Base-by-base conservation (phyloP, 2,888 invertebrate genomes). In the Coremacera marginata region DNA sequence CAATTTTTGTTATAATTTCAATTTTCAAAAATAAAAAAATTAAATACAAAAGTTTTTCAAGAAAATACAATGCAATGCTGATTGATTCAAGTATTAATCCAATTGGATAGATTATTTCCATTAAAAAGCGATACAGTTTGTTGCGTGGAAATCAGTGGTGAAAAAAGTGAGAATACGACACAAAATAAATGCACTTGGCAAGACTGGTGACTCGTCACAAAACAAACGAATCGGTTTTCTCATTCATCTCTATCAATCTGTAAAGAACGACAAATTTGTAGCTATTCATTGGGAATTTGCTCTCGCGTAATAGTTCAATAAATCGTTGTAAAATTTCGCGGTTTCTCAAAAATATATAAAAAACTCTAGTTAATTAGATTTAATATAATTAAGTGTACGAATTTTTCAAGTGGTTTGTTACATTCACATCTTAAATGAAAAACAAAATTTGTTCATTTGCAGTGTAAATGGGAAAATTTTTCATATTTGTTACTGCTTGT, bases 391-490 rank as follows among this genome's bases (percentile, higher is more conserved):
- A 60, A 14, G 62, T 62, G 72, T n/a, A 49, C 8, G 27, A 27
- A 14, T 55, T 27, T 22, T 25, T 25, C 19, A 60, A 62, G 27
- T 22, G 72, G 27, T 62, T 27, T 16, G 62, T 60, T 22, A 22
- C 49, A 34, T 31, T 9, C 11, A 51, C 22, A 16, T 57, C 14
- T 3, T 5, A 37, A 74, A 72, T 34, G 19, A 19, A 74, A 68
- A 73, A 73, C 63, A 73, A 67, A 65, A 67, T 52, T 74, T 74
- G 51, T 74, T 65, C 51, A 27, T 22, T 74, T 37, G 31, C n/a
- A 25, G 22, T 55, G 37, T 57, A 25, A 31, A 73, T 37, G 19
- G 60, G 65, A 74, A 74, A 74, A 67, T 55, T 74, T 73, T 74
- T 55, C 22, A 67, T 55, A 37, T 60, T 74, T 67, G 74, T 67